Base-by-base conservation (phyloP, 2,113 vertebrate species). In the Brachypteracias leptosomus region DNA sequence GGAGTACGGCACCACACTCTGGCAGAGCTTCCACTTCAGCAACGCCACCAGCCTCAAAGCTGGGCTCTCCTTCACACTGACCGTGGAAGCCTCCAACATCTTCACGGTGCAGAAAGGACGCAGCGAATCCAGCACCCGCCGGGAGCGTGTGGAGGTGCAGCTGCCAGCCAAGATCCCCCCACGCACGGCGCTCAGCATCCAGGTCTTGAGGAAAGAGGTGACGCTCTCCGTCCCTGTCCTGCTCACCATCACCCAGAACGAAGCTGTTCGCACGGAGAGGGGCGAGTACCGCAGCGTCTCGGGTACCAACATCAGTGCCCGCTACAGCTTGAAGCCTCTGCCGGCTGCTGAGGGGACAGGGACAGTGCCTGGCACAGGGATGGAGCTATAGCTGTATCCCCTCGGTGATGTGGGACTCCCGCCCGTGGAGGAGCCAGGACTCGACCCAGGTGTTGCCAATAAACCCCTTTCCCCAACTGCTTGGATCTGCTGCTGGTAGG, bases 11-110 rank as follows among this genome's bases (percentile, higher is more conserved):
- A 93, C 96, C 70, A 94, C 85, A 0, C 91, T 94, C n/a, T 92
- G 95, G 92, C 97, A 97, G 88, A 97, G 95, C 83, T 97, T 97
- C 90, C 94, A 72, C 46, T 97, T 97, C 90, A 96, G 96, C 93
- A 97, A 97, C 1, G 47, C 81, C 88, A 97, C 95, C 38, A 95
- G 78, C 55, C 86, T 97, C 36, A 95, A 88, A 75, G 94, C 94
- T 0, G 97, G 97, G 46, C 93, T 97, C n/a, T 82, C 96, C 72
- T 97, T 97, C 96, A 95, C 95, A 2, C 73, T 97, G 75, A 67
- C 87, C 0, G 85, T 97, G 82, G 95, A 95, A 78, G 95, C 92
- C 44, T 72, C 95, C 63, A 97, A 95, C 16, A 28, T 96, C 57
- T 97, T 97, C 57, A 89, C 86, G 0, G 96, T 97, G 40, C 93